phyloP scores from a whole-genome alignment of 2,888 invertebrate species.

The Stenotaenia linearis region DNA sequence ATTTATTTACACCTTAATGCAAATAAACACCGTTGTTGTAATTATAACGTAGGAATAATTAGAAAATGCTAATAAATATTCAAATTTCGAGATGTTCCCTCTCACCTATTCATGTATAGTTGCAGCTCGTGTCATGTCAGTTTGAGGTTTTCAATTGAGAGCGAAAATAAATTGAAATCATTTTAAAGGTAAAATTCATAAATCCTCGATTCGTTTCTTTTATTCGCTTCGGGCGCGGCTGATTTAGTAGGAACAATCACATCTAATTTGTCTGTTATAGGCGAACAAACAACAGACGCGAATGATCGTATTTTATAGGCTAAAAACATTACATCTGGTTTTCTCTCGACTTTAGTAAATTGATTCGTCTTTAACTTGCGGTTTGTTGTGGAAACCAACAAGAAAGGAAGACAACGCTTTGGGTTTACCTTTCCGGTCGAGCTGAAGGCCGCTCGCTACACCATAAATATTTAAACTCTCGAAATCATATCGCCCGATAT shows the following conservation, averaged over 20 bases:
- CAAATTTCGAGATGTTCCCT: background rate
- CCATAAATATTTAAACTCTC: too few species aligned
- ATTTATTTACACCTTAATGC: background rate
- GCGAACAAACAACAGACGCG: too few species aligned
- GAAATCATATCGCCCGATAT: too few species aligned
- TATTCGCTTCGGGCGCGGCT: too few species aligned
- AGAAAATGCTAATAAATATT: background rate
- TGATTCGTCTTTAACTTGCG: background rate
- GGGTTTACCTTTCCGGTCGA: background rate
- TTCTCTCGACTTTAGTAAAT: background rate
- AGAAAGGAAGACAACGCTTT: background rate
- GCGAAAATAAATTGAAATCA: too few species aligned
- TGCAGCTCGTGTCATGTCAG: background rate
- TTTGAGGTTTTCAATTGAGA: background rate
- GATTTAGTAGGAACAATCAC: too few species aligned
- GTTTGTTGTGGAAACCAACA: background rate
- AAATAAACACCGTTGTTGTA: background rate
- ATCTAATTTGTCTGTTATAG: too few species aligned
- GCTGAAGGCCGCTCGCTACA: too few species aligned
- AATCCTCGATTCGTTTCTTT: too few species aligned
- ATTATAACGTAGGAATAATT: background rate
- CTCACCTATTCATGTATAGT: too few species aligned
- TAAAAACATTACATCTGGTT: background rate
- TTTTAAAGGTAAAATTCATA: too few species aligned
- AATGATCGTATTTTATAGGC: background rate